Base-by-base conservation (phyloP, 2,888 invertebrate genomes). In the Xestia xanthographa region DNA sequence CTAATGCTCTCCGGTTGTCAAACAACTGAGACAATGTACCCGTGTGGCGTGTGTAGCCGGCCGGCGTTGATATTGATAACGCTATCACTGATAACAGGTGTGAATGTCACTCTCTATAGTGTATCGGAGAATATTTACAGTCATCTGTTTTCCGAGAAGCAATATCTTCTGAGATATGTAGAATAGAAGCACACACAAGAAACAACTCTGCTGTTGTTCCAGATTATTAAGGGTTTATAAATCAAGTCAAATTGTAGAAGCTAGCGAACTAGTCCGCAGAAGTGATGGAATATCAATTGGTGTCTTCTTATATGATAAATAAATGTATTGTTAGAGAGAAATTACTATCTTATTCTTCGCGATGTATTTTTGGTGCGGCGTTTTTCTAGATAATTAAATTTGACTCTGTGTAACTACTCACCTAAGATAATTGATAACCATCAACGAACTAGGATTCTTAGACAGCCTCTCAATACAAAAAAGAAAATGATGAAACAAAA, bases 31-130 rank as follows among this genome's bases (percentile, higher is more conserved):
- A 56, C 53, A 65, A 29, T 17, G 41, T 22, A 38, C 22, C 22
- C 34, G 63, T 45, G 0, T n/a, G 60, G 38, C 38, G 62, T 20
- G 20, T 20, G 60, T 6, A 29, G 66, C 72, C 77, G 45, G 66
- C 69, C 72, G 66, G 69, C 75, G 45, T 9, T 50, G 80, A 83
- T 75, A 72, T 12, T 50, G 80, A 82, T 80, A 72, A 70, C 82
- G 38, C 38, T 72, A 83, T 82, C 67, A 17, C n/a, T 41, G 82
- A 84, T 83, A 84, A 70, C 66, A 83, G 34, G 70, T 80, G 74
- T 41, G 20, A 26, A 72, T 79, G 60, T 66, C 79, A 72, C 63
- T 68, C 26, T 38, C 26, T 38, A 43, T 50, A 50, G 5, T 75
- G 45, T 60, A 29, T 41, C 65, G 11, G 22, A 58, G 9, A 50